phyloP scores from a whole-genome alignment of 1,140 invertebrate species.

The Philopotamus ludificatus region DNA sequence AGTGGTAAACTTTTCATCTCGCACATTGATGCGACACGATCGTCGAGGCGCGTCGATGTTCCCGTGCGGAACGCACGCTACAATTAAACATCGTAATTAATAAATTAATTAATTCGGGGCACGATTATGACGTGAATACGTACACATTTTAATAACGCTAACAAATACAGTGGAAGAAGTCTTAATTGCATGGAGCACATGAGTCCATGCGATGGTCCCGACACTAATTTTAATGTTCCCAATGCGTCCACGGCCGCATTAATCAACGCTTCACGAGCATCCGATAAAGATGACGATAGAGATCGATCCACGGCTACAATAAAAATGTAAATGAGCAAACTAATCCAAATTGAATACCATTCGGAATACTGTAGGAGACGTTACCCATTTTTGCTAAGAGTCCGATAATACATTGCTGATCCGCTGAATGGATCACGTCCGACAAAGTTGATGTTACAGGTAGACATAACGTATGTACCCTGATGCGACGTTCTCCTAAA shows the following conservation, averaged over 20 bases:
- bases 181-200: slow-evolving; percentile 72
- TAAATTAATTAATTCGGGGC: too few relatives aligned
- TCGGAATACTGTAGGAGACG: too few relatives aligned
- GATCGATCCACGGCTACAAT: slow-evolving; percentile 87
- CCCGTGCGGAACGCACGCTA: slow-evolving; percentile 86
- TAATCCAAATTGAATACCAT: not conserved
- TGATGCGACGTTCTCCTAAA: slow-evolving; percentile 89
- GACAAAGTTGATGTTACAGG: slow-evolving; percentile 82
- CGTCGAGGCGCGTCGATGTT: slow-evolving; percentile 85
- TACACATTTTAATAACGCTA: slow-evolving; percentile 89
- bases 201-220: slow-evolving; percentile 63
- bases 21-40: slow-evolving; percentile 90
- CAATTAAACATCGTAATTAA: slow-evolving; percentile 43
- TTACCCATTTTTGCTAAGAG: slow-evolving; percentile 93
- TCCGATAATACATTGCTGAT: slow-evolving; percentile 92
- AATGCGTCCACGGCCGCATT: slow-evolving; percentile 93
- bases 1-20: slow-evolving; percentile 89
- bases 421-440: slow-evolving; percentile 89
- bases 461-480: slow-evolving; percentile 95
- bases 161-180: slow-evolving; percentile 85
- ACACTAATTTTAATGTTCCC: slow-evolving; percentile 73
- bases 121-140: too few relatives aligned
- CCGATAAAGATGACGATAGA: slow-evolving; percentile 77
- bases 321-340: not conserved
- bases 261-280: slow-evolving; percentile 94